Evolutionary conservation across 30 jellyfish, hydroid and myxozoan genomes (phyloP), one percentile per base, ranked within the genome.

Genomic region (Chironex yamaguchii): DNA sequence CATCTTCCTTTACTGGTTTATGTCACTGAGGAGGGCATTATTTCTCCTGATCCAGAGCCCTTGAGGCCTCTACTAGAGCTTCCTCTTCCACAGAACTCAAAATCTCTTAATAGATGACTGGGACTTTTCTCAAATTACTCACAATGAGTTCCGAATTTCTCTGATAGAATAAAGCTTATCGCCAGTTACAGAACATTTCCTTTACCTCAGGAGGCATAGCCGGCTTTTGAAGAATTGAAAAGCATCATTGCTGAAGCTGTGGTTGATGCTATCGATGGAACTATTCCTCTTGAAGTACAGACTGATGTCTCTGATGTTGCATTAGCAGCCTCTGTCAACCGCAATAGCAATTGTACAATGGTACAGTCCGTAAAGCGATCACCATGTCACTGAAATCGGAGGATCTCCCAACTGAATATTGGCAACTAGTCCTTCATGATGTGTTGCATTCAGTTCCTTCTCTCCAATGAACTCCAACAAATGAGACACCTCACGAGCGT

Each of bases 281-380:
- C 42, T 13, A 71, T 20, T 11, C 84, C 78, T n/a, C 49, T 83
- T 84, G 85, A 34, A 51, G 31, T 89, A 65, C 92, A 89, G 75
- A 82, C 96, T 0, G 92, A 67, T 71, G 92, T 87, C 2, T 52
- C 87, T 31, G 96, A 89, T 25, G 32, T 31, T 33, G 96, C 96
- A 1, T 72, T 86, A 3, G 91, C 97, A 36, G 96, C 92, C 27
- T 67, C 87, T 23, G 88, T 86, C 17, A 76, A 86, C 75, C 98
- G 86, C 82, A 50, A 76, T 22, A 84, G 96, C 9, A 50, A 81
- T 3, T 97, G 91, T 21, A 95, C 67, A 25, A 85, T 88, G 22
- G 23, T 78, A 35, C 26, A 58, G 31, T 78, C 90, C 4, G 31
- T 65, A 34, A 78, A 30, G 21, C 34, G 62, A 20, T 13, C 52